A percentile compares a stretch with the other conserved stretches of the same genome.
These are phyloP conservation scores for Epizoanthus scotinus DNA, from an alignment of 92 coral and sea anemone species.

Conservation along the genomic window DNA sequence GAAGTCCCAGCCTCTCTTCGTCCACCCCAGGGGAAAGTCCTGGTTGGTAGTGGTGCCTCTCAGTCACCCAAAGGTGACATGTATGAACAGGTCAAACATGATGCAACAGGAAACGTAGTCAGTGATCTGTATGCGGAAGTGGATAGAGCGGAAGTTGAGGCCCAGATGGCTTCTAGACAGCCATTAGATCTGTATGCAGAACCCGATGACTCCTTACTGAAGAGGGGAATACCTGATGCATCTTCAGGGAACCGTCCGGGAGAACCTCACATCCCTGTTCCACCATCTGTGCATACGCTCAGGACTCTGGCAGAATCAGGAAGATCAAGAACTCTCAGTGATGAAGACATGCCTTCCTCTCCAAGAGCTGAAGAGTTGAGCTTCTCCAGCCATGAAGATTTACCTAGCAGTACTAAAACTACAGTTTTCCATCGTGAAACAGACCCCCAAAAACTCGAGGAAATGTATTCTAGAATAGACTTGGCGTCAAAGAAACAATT, in stretches of 20 bases:
- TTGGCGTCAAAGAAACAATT: slow-evolving; percentile 11
- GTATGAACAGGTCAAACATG: slow-evolving; percentile 13
- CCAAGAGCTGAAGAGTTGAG: background rate
- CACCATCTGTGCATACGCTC: slow-evolving; percentile 10
- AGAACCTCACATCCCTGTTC: slow-evolving; percentile 5
- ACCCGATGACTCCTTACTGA: background rate
- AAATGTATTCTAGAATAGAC: slow-evolving; percentile 29
- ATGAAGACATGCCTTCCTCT: background rate
- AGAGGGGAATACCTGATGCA: background rate
- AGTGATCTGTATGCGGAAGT: slow-evolving; percentile 28
- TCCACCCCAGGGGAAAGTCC: background rate
- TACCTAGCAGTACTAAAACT: background rate
- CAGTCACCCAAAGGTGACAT: slow-evolving; percentile 2
- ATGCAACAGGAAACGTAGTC: background rate
- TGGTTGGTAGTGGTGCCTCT: background rate
- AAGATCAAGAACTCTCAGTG: background rate
- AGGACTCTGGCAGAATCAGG: slow-evolving; percentile 17
- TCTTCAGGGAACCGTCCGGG: background rate
- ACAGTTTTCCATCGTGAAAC: slow-evolving; percentile 25
- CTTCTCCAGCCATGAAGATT: background rate
- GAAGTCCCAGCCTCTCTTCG: slow-evolving; percentile 7
- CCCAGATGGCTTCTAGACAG: background rate
- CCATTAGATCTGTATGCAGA: background rate
- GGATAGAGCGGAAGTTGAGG: background rate
- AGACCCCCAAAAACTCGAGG: slow-evolving; percentile 22